These are phyloP conservation scores for Dipodomys merriami DNA, from an alignment of 2,113 vertebrate species.

Conservation along the genomic window DNA sequence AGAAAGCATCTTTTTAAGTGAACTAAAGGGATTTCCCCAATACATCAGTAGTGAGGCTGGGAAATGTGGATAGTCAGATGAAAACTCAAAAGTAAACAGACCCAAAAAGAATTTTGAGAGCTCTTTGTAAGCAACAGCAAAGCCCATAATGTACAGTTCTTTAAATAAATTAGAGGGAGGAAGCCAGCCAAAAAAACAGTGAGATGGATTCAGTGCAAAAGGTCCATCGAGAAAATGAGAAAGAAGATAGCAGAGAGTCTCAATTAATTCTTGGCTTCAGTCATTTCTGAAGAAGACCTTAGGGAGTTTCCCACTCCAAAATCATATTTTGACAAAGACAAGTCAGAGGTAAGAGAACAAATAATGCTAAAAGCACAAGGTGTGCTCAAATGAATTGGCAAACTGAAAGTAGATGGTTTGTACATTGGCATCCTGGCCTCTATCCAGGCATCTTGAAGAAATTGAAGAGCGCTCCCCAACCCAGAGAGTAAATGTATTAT, in stretches of 20 bases:
- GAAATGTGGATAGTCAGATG: neutral
- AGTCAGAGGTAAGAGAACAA: constrained; percentile 63
- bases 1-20: constrained; percentile 24
- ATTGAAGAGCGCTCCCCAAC: neutral
- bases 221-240: constrained; percentile 58
- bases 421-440: neutral
- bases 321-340: constrained; percentile 60
- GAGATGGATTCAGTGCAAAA: constrained; percentile 56
- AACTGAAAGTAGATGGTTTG: neutral
- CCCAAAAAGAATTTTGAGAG: constrained; percentile 38
- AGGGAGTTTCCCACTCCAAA: constrained; percentile 63
- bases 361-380: constrained; percentile 66
- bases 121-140: constrained; percentile 51
- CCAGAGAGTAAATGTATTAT: neutral
- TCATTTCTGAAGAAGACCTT: constrained; percentile 51
- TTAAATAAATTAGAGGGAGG: constrained; percentile 61
- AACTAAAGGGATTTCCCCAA: neutral
- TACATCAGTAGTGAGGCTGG: neutral
- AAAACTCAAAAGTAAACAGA: constrained; percentile 50
- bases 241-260: constrained; percentile 55
- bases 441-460: constrained; percentile 29
- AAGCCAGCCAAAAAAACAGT: constrained; percentile 25
- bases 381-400: constrained; percentile 53
- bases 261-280: constrained; percentile 67
- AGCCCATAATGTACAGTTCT: constrained; percentile 37